Percentiles rank a stretch among this genome's conserved stretches.
phyloP scores from a whole-genome alignment of 1,140 invertebrate species.

The Meteorus sp. region DNA sequence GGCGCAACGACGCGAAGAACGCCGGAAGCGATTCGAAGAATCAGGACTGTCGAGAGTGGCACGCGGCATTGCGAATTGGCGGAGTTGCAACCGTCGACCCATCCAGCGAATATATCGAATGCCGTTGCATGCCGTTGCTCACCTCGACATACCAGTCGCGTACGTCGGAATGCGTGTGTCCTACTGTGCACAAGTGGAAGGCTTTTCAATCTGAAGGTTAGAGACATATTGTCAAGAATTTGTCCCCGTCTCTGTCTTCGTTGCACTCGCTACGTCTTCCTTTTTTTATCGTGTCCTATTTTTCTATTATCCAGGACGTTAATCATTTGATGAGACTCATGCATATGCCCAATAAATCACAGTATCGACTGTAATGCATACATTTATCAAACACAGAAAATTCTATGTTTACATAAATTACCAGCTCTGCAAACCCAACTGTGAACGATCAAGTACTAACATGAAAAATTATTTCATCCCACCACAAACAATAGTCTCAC shows the following conservation, averaged over 20 bases:
- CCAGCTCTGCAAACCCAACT: too few species aligned
- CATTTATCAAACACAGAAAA: too few species aligned
- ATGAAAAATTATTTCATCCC: too few species aligned
- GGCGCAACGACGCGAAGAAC: conserved; percentile 9
- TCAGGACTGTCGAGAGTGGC: background rate
- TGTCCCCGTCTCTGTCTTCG: background rate
- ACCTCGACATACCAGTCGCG: conserved; percentile 53
- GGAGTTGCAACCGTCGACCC: conserved; percentile 48
- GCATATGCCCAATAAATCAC: too few species aligned
- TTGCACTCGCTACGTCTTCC: too few species aligned
- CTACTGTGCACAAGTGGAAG: conserved; percentile 38
- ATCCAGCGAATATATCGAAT: conserved; percentile 54
- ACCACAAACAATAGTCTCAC: conserved; percentile 3
- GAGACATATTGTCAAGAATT: background rate
- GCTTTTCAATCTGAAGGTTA: background rate
- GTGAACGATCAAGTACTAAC: too few species aligned
- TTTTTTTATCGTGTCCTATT: too few species aligned
- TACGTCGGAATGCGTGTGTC: conserved; percentile 51
- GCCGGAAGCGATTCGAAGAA: conserved; percentile 6
- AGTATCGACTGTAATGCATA: too few species aligned
- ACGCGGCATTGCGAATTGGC: conserved; percentile 7
- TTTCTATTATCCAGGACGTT: too few species aligned
- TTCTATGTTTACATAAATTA: too few species aligned
- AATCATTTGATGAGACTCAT: too few species aligned
- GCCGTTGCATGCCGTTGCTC: conserved; percentile 41